Evolutionary conservation across 2,797 vertebrate genomes (phyloP), one percentile per base, ranked within the genome.

Genomic region (Rhinella marina): DNA sequence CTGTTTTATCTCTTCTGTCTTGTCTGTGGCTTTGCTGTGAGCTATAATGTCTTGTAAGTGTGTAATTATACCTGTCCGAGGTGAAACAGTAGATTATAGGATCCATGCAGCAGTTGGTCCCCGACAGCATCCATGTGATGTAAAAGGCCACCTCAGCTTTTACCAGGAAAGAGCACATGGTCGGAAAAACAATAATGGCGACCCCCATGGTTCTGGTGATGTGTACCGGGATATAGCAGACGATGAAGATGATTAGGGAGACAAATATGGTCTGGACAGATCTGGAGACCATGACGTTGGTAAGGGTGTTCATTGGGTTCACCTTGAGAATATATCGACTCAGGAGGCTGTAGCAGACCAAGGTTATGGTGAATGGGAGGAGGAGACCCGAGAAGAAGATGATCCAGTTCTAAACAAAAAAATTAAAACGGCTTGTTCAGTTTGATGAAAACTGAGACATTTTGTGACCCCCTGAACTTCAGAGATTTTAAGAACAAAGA

Each of bases 181-280:
- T 1, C 0, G 78, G 7, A 87, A 92, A 89, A 92, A 92, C 86
- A 92, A 90, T 92, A 7, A 94, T 2, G 0, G 92, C 56, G 5
- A 95, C 87, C 0, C 2, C 94, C 0, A 92, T 0, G 0, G 93
- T 93, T n/a, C 94, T 91, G 21, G 92, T 87, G 59, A 95, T 61
- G 5, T 95, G 94, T 19, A 95, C 89, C 0, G 95, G 95, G 7
- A 92, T 91, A 86, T 95, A 96, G 81, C 95, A 95, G 68, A 92
- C 0, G 0, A 73, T 92, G 17, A 96, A 96, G 82, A 95, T 95
- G 19, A 93, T 8, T 84, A 95, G 79, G 23, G 94, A 93, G 8
- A 93, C 7, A 0, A 85, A 80, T 4, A 95, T 91, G 93, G 94
- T 94, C 91, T 92, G 91, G 80, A 92, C 89, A 16, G 96, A 95